These are phyloP conservation scores for Xanthia icteritia DNA, from an alignment of 2,888 invertebrate species.

Conservation along the genomic window DNA sequence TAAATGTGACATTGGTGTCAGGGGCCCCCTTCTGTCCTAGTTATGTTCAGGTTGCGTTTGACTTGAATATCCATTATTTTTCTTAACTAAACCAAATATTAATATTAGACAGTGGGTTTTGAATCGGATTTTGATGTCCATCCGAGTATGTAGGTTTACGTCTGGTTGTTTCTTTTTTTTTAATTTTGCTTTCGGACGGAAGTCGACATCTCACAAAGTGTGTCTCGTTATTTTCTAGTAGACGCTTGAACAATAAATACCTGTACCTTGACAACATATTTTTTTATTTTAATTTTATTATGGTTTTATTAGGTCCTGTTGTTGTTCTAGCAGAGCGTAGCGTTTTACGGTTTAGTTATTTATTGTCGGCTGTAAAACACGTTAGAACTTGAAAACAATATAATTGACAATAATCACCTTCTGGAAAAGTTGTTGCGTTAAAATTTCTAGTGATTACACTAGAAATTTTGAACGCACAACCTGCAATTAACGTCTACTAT, in stretches of 20 bases:
- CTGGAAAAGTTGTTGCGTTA: background rate
- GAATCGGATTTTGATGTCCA: conserved; percentile 71
- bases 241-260: conserved; percentile 90
- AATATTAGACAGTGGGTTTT: conserved; percentile 82
- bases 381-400: conserved; percentile 5
- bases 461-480: background rate
- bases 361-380: conserved; percentile 22
- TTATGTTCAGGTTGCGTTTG: conserved; percentile 56
- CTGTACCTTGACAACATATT: conserved; percentile 84
- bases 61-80: conserved; percentile 66
- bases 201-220: conserved; percentile 78
- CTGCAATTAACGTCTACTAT: conserved; percentile 6
- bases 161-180: conserved; percentile 81
- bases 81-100: conserved; percentile 76
- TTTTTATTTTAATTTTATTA: conserved; percentile 66
- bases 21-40: conserved; percentile 22
- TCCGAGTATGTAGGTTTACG: conserved; percentile 76
- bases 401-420: background rate
- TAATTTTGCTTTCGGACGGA: conserved; percentile 80
- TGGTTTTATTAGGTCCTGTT: conserved; percentile 37
- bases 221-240: conserved; percentile 86
- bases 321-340: conserved; percentile 23
- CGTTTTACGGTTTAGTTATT: conserved; percentile 5
- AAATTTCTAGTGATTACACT: conserved; percentile 1
- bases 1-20: conserved; percentile 34